Percentiles rank a stretch among this genome's conserved stretches.
Conservation (phyloP, 2,888 invertebrate genomes). For the Atethmia centrago region DNA sequence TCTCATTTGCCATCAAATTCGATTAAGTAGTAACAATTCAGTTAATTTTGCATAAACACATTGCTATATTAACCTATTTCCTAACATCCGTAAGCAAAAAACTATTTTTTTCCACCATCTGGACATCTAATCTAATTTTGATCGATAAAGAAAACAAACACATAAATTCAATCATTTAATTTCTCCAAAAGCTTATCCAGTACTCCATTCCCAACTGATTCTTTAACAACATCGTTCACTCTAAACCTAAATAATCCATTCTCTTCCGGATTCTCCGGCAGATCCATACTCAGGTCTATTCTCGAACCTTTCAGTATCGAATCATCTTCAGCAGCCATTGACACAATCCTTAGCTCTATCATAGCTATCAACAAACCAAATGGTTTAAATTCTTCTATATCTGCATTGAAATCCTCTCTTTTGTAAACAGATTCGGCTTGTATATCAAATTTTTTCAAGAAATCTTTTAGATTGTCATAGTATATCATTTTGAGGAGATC, state of each 20-base stretch:
- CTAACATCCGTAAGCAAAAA: no score
- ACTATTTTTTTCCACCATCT: no score
- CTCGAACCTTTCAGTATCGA: constrained; percentile 65
- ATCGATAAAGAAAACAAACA: background rate
- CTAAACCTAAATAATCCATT: constrained; percentile 71
- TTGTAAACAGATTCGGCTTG: constrained; percentile 75
- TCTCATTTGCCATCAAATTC: no score
- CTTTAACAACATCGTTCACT: constrained; percentile 82
- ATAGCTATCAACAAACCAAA: constrained; percentile 82
- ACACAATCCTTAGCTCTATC: constrained; percentile 79
- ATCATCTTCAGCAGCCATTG: constrained; percentile 73
- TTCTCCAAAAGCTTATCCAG: constrained; percentile 73
- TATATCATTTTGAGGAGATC: constrained; percentile 75
- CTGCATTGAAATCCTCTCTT: constrained; percentile 73
- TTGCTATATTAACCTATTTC: no score
- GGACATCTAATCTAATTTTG: background rate
- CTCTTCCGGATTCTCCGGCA: constrained; percentile 62
- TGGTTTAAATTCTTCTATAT: constrained; percentile 75
- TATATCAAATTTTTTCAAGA: constrained; percentile 74
- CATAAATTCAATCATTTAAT: constrained; percentile 51
- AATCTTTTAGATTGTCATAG: constrained; percentile 75
- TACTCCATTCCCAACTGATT: constrained; percentile 77
- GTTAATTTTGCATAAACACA: no score
- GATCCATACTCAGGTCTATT: constrained; percentile 61
- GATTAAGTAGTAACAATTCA: no score